These are phyloP conservation scores for Portunus trituberculatus DNA, from an alignment of 1,140 invertebrate species.

Conservation along the genomic window DNA sequence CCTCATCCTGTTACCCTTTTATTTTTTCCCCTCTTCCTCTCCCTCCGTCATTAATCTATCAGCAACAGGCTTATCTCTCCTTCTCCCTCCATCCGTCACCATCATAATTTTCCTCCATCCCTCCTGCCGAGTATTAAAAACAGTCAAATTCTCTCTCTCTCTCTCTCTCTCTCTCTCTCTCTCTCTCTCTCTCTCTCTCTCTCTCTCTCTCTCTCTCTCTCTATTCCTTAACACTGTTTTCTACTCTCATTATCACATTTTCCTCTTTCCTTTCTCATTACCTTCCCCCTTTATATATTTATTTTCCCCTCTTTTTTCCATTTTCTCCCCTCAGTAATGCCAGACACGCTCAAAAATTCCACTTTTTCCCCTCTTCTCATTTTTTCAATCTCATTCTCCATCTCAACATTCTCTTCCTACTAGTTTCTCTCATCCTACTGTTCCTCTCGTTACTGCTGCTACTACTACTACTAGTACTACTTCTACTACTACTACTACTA, in stretches of 20 bases:
- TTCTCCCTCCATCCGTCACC: neutral
- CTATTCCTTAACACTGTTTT: neutral
- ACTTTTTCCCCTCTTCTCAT: neutral
- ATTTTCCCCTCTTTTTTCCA: neutral
- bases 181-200: neutral
- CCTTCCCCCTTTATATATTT: neutral
- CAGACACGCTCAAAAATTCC: too few species aligned
- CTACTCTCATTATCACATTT: neutral
- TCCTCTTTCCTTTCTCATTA: neutral
- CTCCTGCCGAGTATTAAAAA: neutral
- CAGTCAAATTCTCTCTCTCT: neutral
- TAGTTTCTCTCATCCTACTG: too few species aligned
- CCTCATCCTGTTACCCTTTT: too few species aligned
- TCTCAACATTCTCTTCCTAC: too few species aligned
- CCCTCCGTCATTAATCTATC: slow-evolving; percentile 15
- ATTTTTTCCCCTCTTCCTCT: neutral
- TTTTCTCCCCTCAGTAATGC: neutral
- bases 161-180: neutral
- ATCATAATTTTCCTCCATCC: slow-evolving; percentile 10
- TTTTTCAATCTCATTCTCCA: too few species aligned
- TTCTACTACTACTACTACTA: too few species aligned
- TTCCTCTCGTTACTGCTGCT: too few species aligned
- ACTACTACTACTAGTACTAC: too few species aligned
- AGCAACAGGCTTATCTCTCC: slow-evolving; percentile 25
- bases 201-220: neutral